These are phyloP conservation scores for Misgurnus anguillicaudatus DNA, from an alignment of 2,113 vertebrate genomes.

Conservation along the genomic window DNA sequence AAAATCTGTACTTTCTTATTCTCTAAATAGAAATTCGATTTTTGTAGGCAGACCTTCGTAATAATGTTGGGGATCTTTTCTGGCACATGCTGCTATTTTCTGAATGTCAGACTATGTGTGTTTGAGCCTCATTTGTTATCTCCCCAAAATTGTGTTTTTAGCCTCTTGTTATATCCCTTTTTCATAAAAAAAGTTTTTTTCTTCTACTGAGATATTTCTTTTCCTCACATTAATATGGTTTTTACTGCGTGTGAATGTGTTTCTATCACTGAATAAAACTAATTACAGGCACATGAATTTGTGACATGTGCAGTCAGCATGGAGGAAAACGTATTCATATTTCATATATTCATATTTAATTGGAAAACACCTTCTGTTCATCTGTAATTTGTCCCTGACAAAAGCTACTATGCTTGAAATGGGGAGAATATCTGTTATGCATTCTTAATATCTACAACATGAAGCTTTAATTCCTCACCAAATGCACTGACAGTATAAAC, in stretches of 20 bases:
- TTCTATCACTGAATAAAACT: conserved; percentile 11
- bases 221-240: neutral
- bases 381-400: no score
- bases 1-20: conserved; percentile 36
- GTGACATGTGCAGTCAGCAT: neutral
- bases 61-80: conserved; percentile 1
- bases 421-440: no score
- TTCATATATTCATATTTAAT: no score
- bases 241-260: neutral
- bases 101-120: neutral
- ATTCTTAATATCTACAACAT: neutral
- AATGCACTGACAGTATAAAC: no score
- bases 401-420: no score
- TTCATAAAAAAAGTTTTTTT: neutral
- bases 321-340: neutral
- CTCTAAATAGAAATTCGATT: conserved; percentile 42
- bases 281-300: neutral
- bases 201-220: neutral
- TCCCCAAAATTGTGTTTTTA: conserved; percentile 1
- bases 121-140: neutral
- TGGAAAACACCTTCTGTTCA: no score
- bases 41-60: conserved; percentile 26
- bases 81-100: conserved; percentile 17
- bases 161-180: neutral
- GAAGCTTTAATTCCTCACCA: neutral